phyloP scores from a whole-genome alignment of 2,797 vertebrate genomes.

The Xenopus petersii region DNA sequence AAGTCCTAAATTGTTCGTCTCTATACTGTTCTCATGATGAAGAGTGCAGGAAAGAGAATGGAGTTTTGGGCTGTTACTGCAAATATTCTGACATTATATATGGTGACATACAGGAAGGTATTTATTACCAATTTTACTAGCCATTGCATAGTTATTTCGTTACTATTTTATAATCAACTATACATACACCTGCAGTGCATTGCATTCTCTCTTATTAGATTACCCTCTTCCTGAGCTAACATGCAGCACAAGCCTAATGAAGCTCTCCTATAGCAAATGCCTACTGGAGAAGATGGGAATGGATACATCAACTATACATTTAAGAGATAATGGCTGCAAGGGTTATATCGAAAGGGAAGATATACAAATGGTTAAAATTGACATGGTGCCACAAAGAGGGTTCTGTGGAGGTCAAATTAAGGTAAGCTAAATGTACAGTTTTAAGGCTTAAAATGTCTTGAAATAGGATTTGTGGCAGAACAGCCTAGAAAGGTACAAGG shows the following conservation, averaged over 20 bases:
- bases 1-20: neutral
- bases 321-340: slow-evolving; percentile 1
- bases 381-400: neutral
- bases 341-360: neutral
- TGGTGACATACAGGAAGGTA: too few relatives aligned
- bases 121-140: too few relatives aligned
- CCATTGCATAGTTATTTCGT: too few relatives aligned
- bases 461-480: too few relatives aligned
- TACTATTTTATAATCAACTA: too few relatives aligned
- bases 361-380: neutral
- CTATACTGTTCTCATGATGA: slow-evolving; percentile 33
- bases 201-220: neutral
- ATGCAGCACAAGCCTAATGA: slow-evolving; percentile 2
- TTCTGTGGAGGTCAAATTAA: slow-evolving; percentile 7
- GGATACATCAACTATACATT: slow-evolving; percentile 12
- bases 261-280: slow-evolving; percentile 22
- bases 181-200: too few relatives aligned
- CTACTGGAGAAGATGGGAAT: slow-evolving; percentile 8
- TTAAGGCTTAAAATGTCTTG: too few relatives aligned
- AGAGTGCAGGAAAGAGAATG: slow-evolving; percentile 45
- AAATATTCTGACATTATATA: slow-evolving; percentile 1
- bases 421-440: neutral
- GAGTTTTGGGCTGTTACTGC: slow-evolving; percentile 52
- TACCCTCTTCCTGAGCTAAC: neutral
- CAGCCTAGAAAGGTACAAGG: too few relatives aligned